These are phyloP conservation scores for Eublepharis macularius DNA, from an alignment of 2,113 vertebrate genomes.

Conservation along the genomic window DNA sequence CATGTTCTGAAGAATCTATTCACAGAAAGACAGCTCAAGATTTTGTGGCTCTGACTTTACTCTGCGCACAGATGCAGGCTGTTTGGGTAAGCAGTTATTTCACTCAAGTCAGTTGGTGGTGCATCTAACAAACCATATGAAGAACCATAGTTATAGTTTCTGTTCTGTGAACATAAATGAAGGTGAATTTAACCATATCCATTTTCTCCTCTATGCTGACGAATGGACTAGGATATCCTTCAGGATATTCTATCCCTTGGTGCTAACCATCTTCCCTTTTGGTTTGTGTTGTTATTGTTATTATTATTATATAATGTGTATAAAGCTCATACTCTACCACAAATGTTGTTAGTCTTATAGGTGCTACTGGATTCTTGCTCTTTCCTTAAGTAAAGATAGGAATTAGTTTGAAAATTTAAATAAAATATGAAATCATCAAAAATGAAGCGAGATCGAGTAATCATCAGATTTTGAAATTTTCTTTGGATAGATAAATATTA, in stretches of 20 bases:
- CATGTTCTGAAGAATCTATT: not conserved
- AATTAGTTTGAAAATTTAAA: not conserved
- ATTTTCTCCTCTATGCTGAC: not conserved
- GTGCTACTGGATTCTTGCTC: too few species aligned
- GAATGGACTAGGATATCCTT: not conserved
- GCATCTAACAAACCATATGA: not conserved
- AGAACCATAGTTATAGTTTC: not conserved
- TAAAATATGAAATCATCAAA: not conserved
- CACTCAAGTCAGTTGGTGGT: not conserved
- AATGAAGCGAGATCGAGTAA: not conserved
- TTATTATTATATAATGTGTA: not conserved
- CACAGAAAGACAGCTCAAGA: not conserved
- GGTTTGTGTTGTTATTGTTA: too few species aligned
- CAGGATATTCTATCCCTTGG: not conserved
- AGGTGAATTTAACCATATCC: not conserved
- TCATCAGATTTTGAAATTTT: not conserved
- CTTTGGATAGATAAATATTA: conserved; percentile 12
- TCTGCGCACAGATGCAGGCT: too few species aligned
- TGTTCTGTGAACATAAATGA: not conserved
- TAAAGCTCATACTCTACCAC: too few species aligned
- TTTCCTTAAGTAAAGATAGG: not conserved
- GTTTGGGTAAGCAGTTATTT: not conserved
- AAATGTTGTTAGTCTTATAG: too few species aligned
- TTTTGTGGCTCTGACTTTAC: not conserved
- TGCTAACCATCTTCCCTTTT: not conserved